Evolutionary conservation across 2,797 vertebrate genomes (phyloP).

Genomic region (Spizella passerina): DNA sequence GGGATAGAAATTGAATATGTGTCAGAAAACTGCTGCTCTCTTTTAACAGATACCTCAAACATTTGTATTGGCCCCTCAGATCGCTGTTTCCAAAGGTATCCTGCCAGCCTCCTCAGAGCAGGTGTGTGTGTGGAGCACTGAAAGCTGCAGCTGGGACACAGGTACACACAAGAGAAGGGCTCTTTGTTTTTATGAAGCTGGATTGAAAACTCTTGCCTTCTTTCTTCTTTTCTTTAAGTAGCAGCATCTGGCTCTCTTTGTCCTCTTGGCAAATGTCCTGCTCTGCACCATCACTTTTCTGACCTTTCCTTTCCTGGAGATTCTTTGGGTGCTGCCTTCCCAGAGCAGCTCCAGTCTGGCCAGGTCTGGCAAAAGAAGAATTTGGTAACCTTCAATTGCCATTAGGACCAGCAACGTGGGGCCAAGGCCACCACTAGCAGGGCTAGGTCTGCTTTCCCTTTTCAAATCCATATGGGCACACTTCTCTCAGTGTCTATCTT

Average conservation of each 20-base stretch:
- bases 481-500: background rate
- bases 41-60: background rate
- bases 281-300: background rate
- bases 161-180: no score
- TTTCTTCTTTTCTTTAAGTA: background rate
- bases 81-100: background rate
- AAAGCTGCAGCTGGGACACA: background rate
- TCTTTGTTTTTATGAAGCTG: background rate
- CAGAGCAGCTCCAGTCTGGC: rapidly evolving
- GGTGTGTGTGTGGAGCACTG: background rate
- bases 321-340: background rate
- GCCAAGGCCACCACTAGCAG: background rate
- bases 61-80: background rate
- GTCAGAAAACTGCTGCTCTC: background rate
- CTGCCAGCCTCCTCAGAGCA: background rate
- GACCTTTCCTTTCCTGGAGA: background rate
- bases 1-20: background rate
- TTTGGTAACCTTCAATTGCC: rapidly evolving
- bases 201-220: background rate
- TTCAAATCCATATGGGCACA: background rate
- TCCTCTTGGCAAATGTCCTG: rapidly evolving
- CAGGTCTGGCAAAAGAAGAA: background rate
- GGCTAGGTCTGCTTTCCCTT: background rate
- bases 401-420: rapidly evolving
- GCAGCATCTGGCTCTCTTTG: background rate